Percentiles rank a stretch among this genome's conserved stretches.
Conservation (phyloP, 2,113 vertebrate species). For the Coryphaenoides rupestris region DNA sequence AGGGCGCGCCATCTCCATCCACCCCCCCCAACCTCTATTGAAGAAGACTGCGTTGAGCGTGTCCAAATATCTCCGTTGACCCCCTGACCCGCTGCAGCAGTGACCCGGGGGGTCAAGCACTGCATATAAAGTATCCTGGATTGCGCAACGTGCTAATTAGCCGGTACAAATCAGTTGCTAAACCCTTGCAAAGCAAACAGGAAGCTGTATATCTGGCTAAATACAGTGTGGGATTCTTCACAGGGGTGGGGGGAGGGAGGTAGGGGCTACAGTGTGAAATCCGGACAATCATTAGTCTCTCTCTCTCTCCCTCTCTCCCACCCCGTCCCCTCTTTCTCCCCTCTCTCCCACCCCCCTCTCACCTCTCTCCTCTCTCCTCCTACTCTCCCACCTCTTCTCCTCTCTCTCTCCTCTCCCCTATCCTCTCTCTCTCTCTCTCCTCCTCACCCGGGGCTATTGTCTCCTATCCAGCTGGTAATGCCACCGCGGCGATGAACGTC, state of each 20-base stretch:
- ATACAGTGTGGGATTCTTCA: not conserved
- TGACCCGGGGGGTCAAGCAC: conserved; percentile 19
- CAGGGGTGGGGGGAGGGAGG: too few relatives aligned
- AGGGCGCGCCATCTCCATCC: too few relatives aligned
- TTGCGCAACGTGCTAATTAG: conserved; percentile 11
- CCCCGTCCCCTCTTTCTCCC: not conserved
- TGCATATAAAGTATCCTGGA: not conserved
- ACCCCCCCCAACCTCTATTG: not conserved
- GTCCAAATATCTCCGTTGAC: conserved; percentile 7
- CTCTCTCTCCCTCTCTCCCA: not conserved
- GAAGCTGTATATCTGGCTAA: not conserved
- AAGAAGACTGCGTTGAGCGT: not conserved
- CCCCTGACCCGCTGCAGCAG: not conserved
- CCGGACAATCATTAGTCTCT: not conserved
- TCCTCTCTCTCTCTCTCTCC: too few relatives aligned
- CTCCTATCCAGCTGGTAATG: not conserved
- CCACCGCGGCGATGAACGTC: too few relatives aligned
- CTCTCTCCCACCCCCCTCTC: not conserved
- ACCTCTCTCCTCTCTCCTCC: too few relatives aligned
- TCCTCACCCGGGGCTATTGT: too few relatives aligned
- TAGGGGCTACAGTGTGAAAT: too few relatives aligned
- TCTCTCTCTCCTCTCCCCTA: not conserved
- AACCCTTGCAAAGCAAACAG: not conserved
- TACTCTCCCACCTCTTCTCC: too few relatives aligned
- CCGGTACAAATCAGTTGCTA: not conserved